Evolutionary conservation across 2,888 invertebrate genomes (phyloP).

Genomic region (Athalia cordata): DNA sequence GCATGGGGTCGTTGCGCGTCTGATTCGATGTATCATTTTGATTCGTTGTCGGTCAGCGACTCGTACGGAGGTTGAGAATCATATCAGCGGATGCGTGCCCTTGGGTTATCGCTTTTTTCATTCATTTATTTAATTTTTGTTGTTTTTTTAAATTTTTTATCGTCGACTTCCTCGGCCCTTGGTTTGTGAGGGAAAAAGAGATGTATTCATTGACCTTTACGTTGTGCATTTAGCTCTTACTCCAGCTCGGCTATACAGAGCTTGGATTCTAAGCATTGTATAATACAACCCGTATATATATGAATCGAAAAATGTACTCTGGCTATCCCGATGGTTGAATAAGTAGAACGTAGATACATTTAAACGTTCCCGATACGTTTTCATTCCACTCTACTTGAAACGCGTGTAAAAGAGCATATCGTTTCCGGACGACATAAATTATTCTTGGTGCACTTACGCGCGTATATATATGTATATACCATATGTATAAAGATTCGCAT

Average conservation of each 20-base stretch:
- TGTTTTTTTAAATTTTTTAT: not conserved
- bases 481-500: too few relatives aligned
- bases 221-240: too few relatives aligned
- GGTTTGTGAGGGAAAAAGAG: not conserved
- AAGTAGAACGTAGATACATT: constrained; percentile 24
- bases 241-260: too few relatives aligned
- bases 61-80: constrained; percentile 1
- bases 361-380: not conserved
- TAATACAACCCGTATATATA: not conserved
- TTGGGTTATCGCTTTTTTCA: constrained; percentile 56
- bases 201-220: too few relatives aligned
- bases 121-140: not conserved
- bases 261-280: too few relatives aligned
- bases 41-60: constrained; percentile 4
- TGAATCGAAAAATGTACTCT: too few relatives aligned
- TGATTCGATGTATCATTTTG: constrained; percentile 1
- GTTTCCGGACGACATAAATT: constrained; percentile 22
- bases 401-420: constrained; percentile 28
- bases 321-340: not conserved
- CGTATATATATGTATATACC: too few relatives aligned
- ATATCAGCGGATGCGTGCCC: constrained; percentile 53
- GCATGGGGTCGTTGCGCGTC: constrained; percentile 18
- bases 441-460: constrained; percentile 6
- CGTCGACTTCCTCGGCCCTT: constrained; percentile 17
- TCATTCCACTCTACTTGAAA: not conserved